Conservation (phyloP, 2,113 vertebrate genomes). For the Otolemur garnettii region DNA sequence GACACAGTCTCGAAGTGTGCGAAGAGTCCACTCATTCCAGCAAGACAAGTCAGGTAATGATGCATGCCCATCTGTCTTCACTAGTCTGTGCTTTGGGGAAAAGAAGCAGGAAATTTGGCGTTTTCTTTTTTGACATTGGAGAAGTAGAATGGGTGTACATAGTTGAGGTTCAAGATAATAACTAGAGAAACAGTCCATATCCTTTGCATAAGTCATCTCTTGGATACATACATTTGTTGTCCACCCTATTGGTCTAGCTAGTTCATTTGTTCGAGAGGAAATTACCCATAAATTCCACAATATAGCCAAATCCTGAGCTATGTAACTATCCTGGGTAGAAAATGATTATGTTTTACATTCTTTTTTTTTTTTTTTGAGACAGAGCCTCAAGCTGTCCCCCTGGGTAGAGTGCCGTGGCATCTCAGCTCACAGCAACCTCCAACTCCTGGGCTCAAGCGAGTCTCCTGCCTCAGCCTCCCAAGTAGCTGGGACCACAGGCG, state of each 20-base stretch:
- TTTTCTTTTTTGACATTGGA: not conserved
- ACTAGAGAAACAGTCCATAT: not conserved
- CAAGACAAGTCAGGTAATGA: slow-evolving; percentile 65
- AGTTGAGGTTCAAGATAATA: not conserved
- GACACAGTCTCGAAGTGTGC: slow-evolving; percentile 89
- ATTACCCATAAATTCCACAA: not conserved
- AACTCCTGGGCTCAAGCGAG: too few species aligned
- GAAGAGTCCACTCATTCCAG: slow-evolving; percentile 83
- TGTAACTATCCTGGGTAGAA: not conserved
- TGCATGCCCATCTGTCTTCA: not conserved
- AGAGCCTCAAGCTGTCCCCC: too few species aligned
- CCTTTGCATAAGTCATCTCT: not conserved
- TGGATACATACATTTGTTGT: not conserved
- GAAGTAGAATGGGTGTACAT: not conserved
- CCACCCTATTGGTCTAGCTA: not conserved
- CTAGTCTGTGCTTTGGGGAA: not conserved
- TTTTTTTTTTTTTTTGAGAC: too few species aligned
- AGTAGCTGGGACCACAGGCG: too few species aligned
- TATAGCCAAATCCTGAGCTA: not conserved
- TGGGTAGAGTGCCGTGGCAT: too few species aligned
- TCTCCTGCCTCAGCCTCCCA: too few species aligned
- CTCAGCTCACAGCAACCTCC: too few species aligned
- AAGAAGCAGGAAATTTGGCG: not conserved
- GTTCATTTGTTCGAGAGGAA: not conserved
- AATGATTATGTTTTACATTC: not conserved